A percentile compares a stretch with the other conserved stretches of the same genome.
Conservation (phyloP, 2,888 invertebrate genomes). For the Cryptus armator region DNA sequence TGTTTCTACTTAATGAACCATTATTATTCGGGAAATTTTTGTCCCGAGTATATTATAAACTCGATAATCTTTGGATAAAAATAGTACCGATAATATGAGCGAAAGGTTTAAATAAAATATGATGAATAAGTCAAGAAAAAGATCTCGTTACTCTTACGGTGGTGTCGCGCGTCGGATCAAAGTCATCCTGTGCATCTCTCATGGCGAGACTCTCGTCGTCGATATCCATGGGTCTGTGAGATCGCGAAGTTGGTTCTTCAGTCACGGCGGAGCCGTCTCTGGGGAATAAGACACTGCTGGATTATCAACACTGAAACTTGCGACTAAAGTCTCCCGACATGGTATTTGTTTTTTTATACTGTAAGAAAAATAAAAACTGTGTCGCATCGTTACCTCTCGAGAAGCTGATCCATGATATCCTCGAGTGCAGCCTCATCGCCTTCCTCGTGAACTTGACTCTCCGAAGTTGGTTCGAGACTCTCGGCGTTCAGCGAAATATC, state of each 20-base stretch:
- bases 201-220: slow-evolving; percentile 83
- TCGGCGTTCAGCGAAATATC: slow-evolving; percentile 88
- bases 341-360: not conserved
- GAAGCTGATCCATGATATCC: slow-evolving; percentile 89
- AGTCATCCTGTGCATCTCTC: slow-evolving; percentile 82
- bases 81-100: not conserved
- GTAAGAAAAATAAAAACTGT: slow-evolving; percentile 17
- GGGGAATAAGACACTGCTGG: slow-evolving; percentile 84
- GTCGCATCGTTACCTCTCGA: slow-evolving; percentile 86
- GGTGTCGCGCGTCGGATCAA: slow-evolving; percentile 83
- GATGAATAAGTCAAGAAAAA: not conserved
- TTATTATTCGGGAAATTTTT: not conserved
- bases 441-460: slow-evolving; percentile 86
- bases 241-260: slow-evolving; percentile 82
- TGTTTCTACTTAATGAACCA: too few relatives aligned
- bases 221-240: slow-evolving; percentile 84
- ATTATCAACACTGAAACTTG: slow-evolving; percentile 81
- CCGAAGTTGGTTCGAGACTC: slow-evolving; percentile 86
- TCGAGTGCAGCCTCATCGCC: slow-evolving; percentile 87
- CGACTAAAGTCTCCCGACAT: slow-evolving; percentile 69
- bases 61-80: not conserved
- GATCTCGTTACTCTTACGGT: slow-evolving; percentile 81
- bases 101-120: slow-evolving; percentile 13
- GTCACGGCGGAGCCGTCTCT: slow-evolving; percentile 83
- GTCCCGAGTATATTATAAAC: not conserved